Percentiles rank a stretch among this genome's conserved stretches.
Evolutionary conservation across 2,888 invertebrate genomes (phyloP).

Genomic region (Aproaerema taeniolella): DNA sequence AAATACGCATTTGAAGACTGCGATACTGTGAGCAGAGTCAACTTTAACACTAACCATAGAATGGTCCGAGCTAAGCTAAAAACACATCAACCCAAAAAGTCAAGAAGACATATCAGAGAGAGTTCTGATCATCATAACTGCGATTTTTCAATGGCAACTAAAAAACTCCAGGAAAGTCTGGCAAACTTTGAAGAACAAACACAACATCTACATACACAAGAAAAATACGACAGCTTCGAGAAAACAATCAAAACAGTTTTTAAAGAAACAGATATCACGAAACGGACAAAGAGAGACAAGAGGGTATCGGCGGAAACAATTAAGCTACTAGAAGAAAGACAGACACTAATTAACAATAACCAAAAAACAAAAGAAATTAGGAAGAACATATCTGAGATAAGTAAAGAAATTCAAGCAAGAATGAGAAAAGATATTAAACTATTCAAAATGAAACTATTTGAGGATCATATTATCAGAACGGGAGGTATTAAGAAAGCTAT

Average conservation of each 20-base stretch:
- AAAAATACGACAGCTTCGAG: not conserved
- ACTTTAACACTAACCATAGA: constrained; percentile 22
- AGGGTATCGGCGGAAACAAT: not conserved
- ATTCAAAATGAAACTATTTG: not conserved
- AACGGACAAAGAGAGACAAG: not conserved
- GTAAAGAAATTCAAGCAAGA: not conserved
- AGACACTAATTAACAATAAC: not conserved
- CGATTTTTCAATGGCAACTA: no score
- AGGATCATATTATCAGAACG: not conserved
- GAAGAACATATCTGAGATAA: not conserved
- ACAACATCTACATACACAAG: no score
- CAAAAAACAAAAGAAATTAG: not conserved
- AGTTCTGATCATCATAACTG: no score
- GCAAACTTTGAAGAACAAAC: no score
- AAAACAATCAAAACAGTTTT: not conserved
- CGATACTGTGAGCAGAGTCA: constrained; percentile 13
- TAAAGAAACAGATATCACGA: not conserved
- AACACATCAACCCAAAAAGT: not conserved
- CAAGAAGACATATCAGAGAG: not conserved
- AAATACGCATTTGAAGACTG: constrained; percentile 13
- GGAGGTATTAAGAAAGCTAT: not conserved
- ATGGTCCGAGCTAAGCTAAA: constrained; percentile 7
- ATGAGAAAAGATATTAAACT: not conserved
- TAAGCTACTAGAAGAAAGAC: not conserved
- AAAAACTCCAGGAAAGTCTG: not conserved